phyloP scores from a whole-genome alignment of 2,113 vertebrate species.

The Phrynosoma blainvillii region DNA sequence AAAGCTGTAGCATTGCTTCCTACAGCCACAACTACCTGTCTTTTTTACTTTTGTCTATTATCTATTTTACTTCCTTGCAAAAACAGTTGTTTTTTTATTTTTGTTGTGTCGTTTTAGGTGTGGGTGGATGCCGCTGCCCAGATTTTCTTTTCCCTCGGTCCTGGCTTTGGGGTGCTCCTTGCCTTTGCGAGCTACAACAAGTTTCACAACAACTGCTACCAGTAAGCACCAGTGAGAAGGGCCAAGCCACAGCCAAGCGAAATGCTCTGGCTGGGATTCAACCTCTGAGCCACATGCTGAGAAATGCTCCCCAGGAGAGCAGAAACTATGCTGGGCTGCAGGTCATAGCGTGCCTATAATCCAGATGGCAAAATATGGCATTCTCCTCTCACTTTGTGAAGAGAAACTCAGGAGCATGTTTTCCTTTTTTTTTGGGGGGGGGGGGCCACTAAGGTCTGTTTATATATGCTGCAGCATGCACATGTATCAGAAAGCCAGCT shows the following conservation, averaged over 20 bases:
- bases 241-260: background rate
- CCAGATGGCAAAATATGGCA: no score
- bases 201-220: constrained; percentile 99
- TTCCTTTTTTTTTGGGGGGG: background rate
- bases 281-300: no score
- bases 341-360: no score
- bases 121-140: constrained; percentile 98
- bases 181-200: constrained; percentile 99
- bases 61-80: accelerated
- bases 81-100: background rate
- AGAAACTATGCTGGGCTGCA: no score
- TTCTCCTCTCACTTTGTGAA: no score
- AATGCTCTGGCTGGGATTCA: background rate
- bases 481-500: no score
- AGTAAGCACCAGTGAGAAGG: constrained; percentile 80
- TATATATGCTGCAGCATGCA: no score
- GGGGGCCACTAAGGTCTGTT: no score
- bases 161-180: constrained; percentile 94
- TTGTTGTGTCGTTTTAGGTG: constrained; percentile 77
- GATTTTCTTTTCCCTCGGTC: constrained; percentile 98
- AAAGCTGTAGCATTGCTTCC: background rate
- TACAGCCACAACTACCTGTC: background rate
- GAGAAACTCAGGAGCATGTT: background rate
- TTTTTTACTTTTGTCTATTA: background rate
- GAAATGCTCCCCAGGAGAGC: no score